Base-by-base conservation (phyloP, 2,888 invertebrate genomes). In the Pristionchus mayeri region DNA sequence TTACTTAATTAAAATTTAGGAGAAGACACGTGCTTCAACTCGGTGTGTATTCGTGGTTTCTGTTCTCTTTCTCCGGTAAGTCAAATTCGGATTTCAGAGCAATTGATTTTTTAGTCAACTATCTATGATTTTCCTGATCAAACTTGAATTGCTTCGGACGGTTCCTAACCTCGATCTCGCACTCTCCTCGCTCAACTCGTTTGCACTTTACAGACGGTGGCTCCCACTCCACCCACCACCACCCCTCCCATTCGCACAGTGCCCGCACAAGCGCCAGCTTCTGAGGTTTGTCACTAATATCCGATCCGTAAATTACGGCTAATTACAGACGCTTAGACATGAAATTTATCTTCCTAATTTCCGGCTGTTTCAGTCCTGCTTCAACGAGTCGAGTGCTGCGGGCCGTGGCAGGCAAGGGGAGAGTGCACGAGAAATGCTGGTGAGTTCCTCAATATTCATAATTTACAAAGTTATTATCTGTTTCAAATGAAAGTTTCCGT, bases 301-400 rank as follows among this genome's bases (percentile, higher is more conserved):
- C n/a, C n/a, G n/a, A n/a, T n/a, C n/a, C n/a, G n/a, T n/a, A n/a
- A n/a, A n/a, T n/a, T n/a, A n/a, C n/a, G n/a, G n/a, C n/a, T n/a
- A n/a, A n/a, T n/a, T n/a, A n/a, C n/a, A n/a, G n/a, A n/a, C n/a
- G n/a, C n/a, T n/a, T n/a, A n/a, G n/a, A n/a, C n/a, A n/a, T n/a
- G n/a, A 57, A 24, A 50, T 50, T 18, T 18, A 18, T 11, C 18
- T 50, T 4, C 50, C 50, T 50, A 50, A 3, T 57, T 27, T 57
- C 57, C 57, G 57, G 57, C 7, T 67, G 40, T 76, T 78, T n/a
- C 48, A 57, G 54, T 67, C 80, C 3, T 85, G 85, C 80, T 85
- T 63, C 71, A 85, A 85, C 80, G 85, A 85, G 71, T 67, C 63
- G 85, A 85, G 44, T 85, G 85, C 48, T 85, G 85, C 71, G 85